Conservation (phyloP, 2,888 invertebrate species). For the Neoascia interrupta region DNA sequence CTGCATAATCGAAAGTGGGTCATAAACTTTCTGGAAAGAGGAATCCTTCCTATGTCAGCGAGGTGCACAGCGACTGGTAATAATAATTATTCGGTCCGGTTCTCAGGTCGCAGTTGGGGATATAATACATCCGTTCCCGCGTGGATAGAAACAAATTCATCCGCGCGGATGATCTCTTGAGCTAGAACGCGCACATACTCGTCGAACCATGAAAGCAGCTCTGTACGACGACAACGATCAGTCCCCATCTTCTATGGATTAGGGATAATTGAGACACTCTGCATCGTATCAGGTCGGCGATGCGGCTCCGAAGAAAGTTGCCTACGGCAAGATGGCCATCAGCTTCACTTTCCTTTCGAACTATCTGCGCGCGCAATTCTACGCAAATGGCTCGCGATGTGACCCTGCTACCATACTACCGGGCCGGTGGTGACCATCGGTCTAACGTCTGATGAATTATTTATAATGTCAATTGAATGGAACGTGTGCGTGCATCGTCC, state of each 20-base stretch:
- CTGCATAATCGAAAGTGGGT: slow-evolving; percentile 68
- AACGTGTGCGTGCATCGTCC: slow-evolving; percentile 56
- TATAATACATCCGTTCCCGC: too few species aligned
- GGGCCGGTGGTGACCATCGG: slow-evolving; percentile 45
- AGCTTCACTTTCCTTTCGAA: slow-evolving; percentile 59
- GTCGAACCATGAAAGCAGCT: slow-evolving; percentile 59
- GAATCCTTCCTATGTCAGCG: slow-evolving; percentile 60
- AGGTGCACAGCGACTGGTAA: slow-evolving; percentile 47
- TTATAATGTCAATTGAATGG: slow-evolving; percentile 65
- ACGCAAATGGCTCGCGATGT: slow-evolving; percentile 66
- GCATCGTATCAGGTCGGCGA: slow-evolving; percentile 1
- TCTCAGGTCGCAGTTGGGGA: slow-evolving; percentile 58
- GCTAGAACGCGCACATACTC: slow-evolving; percentile 16
- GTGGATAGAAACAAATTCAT: too few species aligned
- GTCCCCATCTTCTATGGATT: slow-evolving; percentile 63
- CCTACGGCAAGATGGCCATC: slow-evolving; percentile 60
- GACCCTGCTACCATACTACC: slow-evolving; percentile 60
- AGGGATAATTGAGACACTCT: slow-evolving; percentile 68
- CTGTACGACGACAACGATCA: slow-evolving; percentile 57
- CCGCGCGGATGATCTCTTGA: slow-evolving; percentile 21
- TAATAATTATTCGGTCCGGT: slow-evolving; percentile 70
- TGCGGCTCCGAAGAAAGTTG: slow-evolving; percentile 56
- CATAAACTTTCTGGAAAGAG: slow-evolving; percentile 66
- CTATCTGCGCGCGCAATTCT: neutral
- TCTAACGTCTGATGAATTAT: slow-evolving; percentile 67